Evolutionary conservation across 1,140 invertebrate genomes (phyloP), one percentile per base, ranked within the genome.

Genomic region (Habropoda laboriosa): DNA sequence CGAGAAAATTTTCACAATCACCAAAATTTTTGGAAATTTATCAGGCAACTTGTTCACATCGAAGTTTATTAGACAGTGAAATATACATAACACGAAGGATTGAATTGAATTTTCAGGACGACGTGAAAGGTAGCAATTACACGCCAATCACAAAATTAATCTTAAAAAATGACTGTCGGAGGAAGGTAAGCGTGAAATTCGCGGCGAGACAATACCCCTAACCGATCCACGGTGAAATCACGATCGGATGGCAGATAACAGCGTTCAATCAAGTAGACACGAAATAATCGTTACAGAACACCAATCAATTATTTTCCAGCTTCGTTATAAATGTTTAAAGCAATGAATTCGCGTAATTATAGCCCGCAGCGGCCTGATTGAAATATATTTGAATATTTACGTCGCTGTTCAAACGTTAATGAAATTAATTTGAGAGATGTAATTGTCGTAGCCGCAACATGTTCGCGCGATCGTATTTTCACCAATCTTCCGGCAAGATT

Each of bases 381-480:
- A 47, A 77, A 77, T 70, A 77, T 70, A 70, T 77, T 77, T 58
- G 13, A 57, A 24, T 70, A 77, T 77, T 77, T 77, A 70, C 74
- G n/a, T 49, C 16, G 53, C n/a, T 70, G 66, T 47, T 49, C 24
- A 21, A 66, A 58, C 74, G 64, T 77, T 70, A 70, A 77, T 77
- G 74, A 77, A 77, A 77, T 77, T 77, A 57, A 77, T 70, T 77
- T 38, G 32, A 58, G 40, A 58, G n/a, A 49, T 45, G 74, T 70
- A 70, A 77, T 70, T 47, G 47, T 1, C 32, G 32, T 32, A 13
- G 55, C 61, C 60, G 61, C 64, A 45, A 30, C 40, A 6, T 40
- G 38, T 58, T 58, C 18, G 10, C 40, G 42, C 49, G 45, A 13
- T 13, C 27, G 40, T 24, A 24, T 32, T 70, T 49, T 70, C 64